Percentiles rank a stretch among this genome's conserved stretches.
Evolutionary conservation across 2,888 invertebrate genomes (phyloP).

Genomic region (Allygus modestus): DNA sequence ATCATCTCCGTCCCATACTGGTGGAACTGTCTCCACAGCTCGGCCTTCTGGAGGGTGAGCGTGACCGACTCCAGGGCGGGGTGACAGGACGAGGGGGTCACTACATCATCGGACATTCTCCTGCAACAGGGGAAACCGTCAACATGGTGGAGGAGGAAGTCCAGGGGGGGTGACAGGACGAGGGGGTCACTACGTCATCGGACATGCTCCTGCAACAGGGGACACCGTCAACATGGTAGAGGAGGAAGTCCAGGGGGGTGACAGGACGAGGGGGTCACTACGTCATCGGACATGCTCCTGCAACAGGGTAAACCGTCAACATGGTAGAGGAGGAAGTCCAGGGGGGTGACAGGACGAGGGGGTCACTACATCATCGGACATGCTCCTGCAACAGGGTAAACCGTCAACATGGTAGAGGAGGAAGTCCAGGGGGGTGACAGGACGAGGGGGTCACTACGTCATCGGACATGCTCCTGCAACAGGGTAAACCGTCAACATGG

Average conservation of each 20-base stretch:
- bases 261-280: constrained; percentile 30
- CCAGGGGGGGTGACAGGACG: constrained; percentile 66
- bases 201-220: not conserved
- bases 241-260: constrained; percentile 65
- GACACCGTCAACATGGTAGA: no score
- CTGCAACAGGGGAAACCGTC: not conserved
- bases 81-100: constrained; percentile 58
- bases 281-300: not conserved
- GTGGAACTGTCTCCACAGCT: constrained; percentile 70
- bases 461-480: not conserved
- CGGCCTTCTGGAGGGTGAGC: constrained; percentile 66
- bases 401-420: constrained; percentile 48
- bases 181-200: not conserved
- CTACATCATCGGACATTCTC: not conserved
- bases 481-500: not conserved
- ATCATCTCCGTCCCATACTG: constrained; percentile 71
- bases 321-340: constrained; percentile 47
- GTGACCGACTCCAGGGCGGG: constrained; percentile 65
- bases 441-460: not conserved
- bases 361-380: not conserved
- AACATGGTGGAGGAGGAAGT: constrained; percentile 59
- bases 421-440: constrained; percentile 67
- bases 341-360: constrained; percentile 64
- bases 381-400: not conserved
- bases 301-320: no score